Conservation (phyloP, 2,888 invertebrate species). For the Sycophila texana region DNA sequence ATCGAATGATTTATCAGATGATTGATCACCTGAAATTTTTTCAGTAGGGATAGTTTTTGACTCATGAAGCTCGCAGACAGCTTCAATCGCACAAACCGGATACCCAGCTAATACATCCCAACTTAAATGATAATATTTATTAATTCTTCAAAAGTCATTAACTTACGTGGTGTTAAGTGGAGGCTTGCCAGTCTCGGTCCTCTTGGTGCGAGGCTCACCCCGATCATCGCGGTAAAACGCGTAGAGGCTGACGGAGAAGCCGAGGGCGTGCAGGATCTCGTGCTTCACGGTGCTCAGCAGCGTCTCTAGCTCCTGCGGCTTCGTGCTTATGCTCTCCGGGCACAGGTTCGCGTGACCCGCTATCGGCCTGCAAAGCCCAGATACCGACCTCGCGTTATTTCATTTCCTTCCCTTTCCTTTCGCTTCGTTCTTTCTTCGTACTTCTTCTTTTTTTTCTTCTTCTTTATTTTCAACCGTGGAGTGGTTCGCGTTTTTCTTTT, state of each 20-base stretch:
- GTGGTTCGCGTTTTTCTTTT: not conserved
- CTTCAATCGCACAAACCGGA: not conserved
- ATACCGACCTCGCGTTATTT: not conserved
- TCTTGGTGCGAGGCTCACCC: constrained; percentile 91
- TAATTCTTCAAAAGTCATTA: not conserved
- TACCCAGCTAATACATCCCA: too few species aligned
- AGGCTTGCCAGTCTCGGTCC: constrained; percentile 92
- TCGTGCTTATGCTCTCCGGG: constrained; percentile 94
- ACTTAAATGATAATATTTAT: not conserved
- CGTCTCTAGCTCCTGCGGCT: constrained; percentile 92
- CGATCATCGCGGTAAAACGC: constrained; percentile 95
- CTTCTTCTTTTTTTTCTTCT: too few species aligned
- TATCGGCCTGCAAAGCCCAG: constrained; percentile 84
- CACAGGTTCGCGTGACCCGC: constrained; percentile 99
- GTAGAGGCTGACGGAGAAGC: constrained; percentile 97
- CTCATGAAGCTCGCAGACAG: not conserved
- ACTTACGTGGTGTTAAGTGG: constrained; percentile 90
- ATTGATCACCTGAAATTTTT: too few species aligned
- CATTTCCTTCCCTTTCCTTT: too few species aligned
- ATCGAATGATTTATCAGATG: too few species aligned
- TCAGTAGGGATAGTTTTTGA: not conserved
- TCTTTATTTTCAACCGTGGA: not conserved
- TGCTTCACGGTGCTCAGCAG: constrained; percentile 97
- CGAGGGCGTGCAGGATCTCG: constrained; percentile 97
- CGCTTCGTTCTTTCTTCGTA: too few species aligned